Conservation (phyloP, 2,113 vertebrate genomes). For the Limnothrissa miodon region DNA sequence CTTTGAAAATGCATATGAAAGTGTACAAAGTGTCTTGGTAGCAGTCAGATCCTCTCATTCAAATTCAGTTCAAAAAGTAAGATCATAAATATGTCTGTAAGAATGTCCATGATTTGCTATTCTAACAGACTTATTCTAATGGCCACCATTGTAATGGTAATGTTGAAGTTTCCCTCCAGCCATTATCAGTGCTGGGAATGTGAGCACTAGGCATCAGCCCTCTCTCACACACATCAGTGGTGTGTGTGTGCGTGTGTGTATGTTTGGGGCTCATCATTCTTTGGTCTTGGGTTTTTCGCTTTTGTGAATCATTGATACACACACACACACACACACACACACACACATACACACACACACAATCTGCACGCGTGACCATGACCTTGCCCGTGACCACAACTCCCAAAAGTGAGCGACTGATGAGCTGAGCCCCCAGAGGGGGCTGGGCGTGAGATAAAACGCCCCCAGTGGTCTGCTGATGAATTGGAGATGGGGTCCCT, state of each 20-base stretch:
- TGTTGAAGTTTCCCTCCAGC: not conserved
- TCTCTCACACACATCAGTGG: not conserved
- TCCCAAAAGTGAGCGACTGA: slow-evolving; percentile 20
- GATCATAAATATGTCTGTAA: not conserved
- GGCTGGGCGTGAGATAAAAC: slow-evolving; percentile 39
- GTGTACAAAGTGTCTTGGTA: not conserved
- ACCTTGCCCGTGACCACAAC: slow-evolving; percentile 28
- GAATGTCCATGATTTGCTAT: not conserved
- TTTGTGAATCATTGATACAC: not conserved
- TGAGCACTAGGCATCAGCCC: not conserved
- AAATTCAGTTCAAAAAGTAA: not conserved
- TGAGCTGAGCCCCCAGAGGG: slow-evolving; percentile 5
- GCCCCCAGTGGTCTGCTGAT: slow-evolving; percentile 45
- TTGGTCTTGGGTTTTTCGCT: not conserved
- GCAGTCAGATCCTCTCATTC: not conserved
- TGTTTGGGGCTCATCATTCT: not conserved
- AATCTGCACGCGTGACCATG: not conserved
- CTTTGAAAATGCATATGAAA: not conserved
- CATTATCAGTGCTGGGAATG: not conserved
- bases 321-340: not conserved
- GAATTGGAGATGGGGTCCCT: slow-evolving; percentile 35
- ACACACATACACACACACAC: not conserved
- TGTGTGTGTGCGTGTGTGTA: not conserved
- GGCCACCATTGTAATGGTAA: not conserved
- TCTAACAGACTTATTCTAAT: slow-evolving; percentile 8